Conservation (phyloP, 2,888 invertebrate species). For the Sphaeridia pumilis region DNA sequence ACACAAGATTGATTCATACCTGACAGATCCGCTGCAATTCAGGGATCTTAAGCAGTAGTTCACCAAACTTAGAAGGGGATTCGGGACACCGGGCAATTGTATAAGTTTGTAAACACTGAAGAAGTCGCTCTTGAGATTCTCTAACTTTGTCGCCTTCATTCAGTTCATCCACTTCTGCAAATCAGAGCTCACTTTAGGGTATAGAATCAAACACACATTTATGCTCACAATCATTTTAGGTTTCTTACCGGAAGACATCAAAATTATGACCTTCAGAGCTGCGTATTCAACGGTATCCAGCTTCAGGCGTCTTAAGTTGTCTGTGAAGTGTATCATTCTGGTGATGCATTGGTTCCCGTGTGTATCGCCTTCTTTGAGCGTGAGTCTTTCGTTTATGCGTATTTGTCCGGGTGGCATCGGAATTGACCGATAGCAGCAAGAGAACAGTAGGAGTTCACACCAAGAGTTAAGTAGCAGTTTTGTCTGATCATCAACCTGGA, state of each 20-base stretch:
- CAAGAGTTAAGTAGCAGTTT: constrained; percentile 92
- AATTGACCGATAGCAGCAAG: constrained; percentile 75
- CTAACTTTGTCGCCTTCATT: constrained; percentile 88
- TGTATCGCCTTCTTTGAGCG: constrained; percentile 37
- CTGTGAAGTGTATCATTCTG: constrained; percentile 87
- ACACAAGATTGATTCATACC: constrained; percentile 42
- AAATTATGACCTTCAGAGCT: constrained; percentile 86
- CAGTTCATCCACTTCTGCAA: constrained; percentile 74
- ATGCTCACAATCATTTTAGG: constrained; percentile 1
- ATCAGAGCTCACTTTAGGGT: constrained; percentile 8
- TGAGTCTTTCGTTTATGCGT: constrained; percentile 35
- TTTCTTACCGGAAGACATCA: constrained; percentile 71
- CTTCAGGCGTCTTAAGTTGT: constrained; percentile 73
- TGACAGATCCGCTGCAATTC: constrained; percentile 91
- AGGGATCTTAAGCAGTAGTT: constrained; percentile 79
- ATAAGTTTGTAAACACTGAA: constrained; percentile 83
- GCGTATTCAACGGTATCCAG: constrained; percentile 95
- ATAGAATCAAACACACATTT: constrained; percentile 1
- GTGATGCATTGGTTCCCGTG: constrained; percentile 57
- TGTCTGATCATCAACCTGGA: constrained; percentile 93
- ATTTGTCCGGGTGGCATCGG: constrained; percentile 36
- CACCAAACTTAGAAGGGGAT: constrained; percentile 88
- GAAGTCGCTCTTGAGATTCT: constrained; percentile 84
- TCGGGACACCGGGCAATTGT: constrained; percentile 83
- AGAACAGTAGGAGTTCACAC: constrained; percentile 84